A percentile compares a stretch with the other conserved stretches of the same genome.
phyloP scores from a whole-genome alignment of 2,797 vertebrate genomes.

The Podarcis lilfordi region DNA sequence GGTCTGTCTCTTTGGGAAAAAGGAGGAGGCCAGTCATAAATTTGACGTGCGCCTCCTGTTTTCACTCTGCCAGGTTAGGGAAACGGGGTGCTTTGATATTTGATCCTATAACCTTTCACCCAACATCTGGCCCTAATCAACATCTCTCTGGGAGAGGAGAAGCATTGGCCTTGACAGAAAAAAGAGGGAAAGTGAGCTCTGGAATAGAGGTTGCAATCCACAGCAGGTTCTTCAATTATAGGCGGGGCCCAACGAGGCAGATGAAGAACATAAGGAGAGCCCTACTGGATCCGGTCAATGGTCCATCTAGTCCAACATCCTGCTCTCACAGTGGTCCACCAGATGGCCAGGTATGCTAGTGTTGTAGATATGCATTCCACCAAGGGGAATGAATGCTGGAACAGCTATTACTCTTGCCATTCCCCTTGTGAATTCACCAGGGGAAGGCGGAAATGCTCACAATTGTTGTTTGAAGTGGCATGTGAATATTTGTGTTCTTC shows the following conservation, averaged over 20 bases:
- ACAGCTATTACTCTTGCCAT: not conserved
- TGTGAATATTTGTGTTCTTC: no score
- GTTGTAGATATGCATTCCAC: not conserved
- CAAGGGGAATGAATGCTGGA: not conserved
- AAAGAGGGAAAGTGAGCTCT: conserved; percentile 22
- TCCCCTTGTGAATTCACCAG: not conserved
- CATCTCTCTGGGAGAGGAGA: conserved; percentile 29
- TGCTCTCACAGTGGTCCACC: not conserved
- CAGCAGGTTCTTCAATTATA: conserved; percentile 4
- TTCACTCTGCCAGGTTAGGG: conserved; percentile 45
- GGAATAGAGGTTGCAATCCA: not conserved
- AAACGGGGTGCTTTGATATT: conserved; percentile 55
- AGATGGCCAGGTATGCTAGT: not conserved
- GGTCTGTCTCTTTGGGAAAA: conserved; percentile 26
- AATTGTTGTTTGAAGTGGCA: not conserved
- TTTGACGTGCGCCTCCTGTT: conserved; percentile 32
- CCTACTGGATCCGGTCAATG: not conserved
- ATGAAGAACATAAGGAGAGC: not conserved
- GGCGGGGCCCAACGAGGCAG: not conserved
- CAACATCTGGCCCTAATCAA: conserved; percentile 59
- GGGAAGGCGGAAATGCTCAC: not conserved
- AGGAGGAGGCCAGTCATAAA: conserved; percentile 52
- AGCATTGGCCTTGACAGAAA: conserved; percentile 35
- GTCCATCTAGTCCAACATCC: not conserved
- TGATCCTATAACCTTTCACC: conserved; percentile 55